A percentile compares a stretch with the other conserved stretches of the same genome.
These are phyloP conservation scores for Schizopygopsis pylzovi DNA, from an alignment of 2,797 vertebrate species.

Conservation along the genomic window DNA sequence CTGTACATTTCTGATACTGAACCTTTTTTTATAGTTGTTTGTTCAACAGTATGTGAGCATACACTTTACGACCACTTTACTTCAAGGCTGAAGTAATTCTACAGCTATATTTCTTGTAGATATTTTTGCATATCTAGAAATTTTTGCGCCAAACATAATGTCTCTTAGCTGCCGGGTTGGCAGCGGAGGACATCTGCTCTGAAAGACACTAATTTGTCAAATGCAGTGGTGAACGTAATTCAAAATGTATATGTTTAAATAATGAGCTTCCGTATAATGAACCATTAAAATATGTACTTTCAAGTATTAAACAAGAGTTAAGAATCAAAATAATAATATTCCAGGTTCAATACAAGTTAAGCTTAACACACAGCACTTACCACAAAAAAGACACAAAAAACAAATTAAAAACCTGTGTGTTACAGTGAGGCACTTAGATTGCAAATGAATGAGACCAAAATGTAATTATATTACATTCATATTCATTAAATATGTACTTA, in stretches of 20 bases:
- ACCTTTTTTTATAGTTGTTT: not conserved
- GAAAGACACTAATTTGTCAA: not conserved
- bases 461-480: not conserved
- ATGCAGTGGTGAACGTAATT: not conserved
- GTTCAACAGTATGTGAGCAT: not conserved
- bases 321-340: not conserved
- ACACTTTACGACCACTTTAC: not conserved
- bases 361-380: not conserved
- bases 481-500: not conserved
- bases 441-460: not conserved
- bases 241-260: constrained; percentile 33
- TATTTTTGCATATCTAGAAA: constrained; percentile 4
- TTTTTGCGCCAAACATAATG: constrained; percentile 7
- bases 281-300: constrained; percentile 12
- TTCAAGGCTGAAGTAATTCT: not conserved
- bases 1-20: not conserved
- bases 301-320: not conserved
- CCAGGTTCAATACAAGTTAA: not conserved
- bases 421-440: not conserved
- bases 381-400: too few species aligned
- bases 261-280: not conserved
- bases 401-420: not conserved
- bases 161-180: not conserved
- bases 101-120: not conserved
- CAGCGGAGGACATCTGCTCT: not conserved